Evolutionary conservation across 1,140 invertebrate species (phyloP), one percentile per base, ranked within the genome.

Genomic region (Drosophila oshimai): DNA sequence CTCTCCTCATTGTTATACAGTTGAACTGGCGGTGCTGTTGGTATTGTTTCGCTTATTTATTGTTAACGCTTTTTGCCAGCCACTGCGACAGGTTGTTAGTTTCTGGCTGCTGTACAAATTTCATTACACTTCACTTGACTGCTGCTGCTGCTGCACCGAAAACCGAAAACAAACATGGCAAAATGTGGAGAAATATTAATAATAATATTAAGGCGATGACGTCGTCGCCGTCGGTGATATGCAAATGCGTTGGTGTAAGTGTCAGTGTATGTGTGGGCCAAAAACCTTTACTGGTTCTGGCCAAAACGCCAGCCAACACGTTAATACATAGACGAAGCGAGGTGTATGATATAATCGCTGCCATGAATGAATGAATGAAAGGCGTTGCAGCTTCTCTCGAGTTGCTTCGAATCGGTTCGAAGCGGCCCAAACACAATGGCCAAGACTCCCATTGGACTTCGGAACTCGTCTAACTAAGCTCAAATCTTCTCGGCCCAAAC

Each of bases 1-100:
- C 81, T 86, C 81, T 80, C 76, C 72, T 76, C 81, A 86, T 86
- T 86, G 81, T 87, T 86, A 83, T 79, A 84, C 80, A 79, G 76
- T 73, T 71, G 57, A 73, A 73, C 53, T 61, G 72, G 54, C 55
- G 74, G 50, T 62, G 74, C 65, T 44, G 55, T 20, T 58, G 70
- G 51, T 84, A 84, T 86, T 86, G 80, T 86, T 80, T 80, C 58
- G 72, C 50, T 87, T 81, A 81, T 87, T 86, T 86, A 86, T 86
- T 86, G 81, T 86, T 87, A 86, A 74, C 76, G 81, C 76, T 86
- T 74, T 74, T 80, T 73, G 81, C 74, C 79, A 84, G 79, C 74
- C 53, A 81, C 47, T 69, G 70, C 72, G 81, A 87, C 81, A 86
- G 81, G 81, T 86, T 86, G 81, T 87, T 86, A 86, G 72, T 73